Base-by-base conservation (phyloP, 2,113 vertebrate genomes). In the Noturus placidus region DNA sequence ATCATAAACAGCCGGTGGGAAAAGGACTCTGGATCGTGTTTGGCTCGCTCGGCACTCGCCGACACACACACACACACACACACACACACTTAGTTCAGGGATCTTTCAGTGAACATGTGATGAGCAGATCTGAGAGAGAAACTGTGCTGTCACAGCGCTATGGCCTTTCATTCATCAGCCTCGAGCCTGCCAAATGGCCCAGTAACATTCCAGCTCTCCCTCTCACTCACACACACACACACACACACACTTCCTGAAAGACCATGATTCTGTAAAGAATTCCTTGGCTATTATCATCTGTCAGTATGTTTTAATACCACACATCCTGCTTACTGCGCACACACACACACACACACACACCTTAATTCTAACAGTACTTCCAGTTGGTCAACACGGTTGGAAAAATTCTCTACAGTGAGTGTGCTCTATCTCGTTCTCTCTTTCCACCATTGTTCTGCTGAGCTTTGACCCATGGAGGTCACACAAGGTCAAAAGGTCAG, bases 401-500 rank as follows among this genome's bases (percentile, higher is more conserved):
- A 35, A 83, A 70, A 19, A 5, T 72, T 72, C 69, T 72, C 19
- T 14, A 33, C 15, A 52, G 22, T 56, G 77, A 69, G 13, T 35
- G 22, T 65, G 59, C 11, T 42, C 20, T 50, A 57, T 42, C 69
- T 67, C 52, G 35, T 54, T 35, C 46, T 61, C 42, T 65, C 79
- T 87, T 42, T 72, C 38, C 42, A 35, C 88, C 82, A 69, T 63
- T 86, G 84, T 88, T 89, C 88, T 67, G 79, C 85, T 77, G 86
- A 70, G 42, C 52, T 83, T 38, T 35, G 78, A 90, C 86, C 88
- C 80, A 67, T 59, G 88, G 86, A 89, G 89, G 85, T 91, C 67
- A 85, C 35, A 74, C 89, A 67, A 84, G 88, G 91, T 91, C 89
- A 92, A 35, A 35, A 54, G 74, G 65, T 69, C 83, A 90, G 85